Evolutionary conservation across 2,113 vertebrate genomes (phyloP).

Genomic region (Penelope pileata): DNA sequence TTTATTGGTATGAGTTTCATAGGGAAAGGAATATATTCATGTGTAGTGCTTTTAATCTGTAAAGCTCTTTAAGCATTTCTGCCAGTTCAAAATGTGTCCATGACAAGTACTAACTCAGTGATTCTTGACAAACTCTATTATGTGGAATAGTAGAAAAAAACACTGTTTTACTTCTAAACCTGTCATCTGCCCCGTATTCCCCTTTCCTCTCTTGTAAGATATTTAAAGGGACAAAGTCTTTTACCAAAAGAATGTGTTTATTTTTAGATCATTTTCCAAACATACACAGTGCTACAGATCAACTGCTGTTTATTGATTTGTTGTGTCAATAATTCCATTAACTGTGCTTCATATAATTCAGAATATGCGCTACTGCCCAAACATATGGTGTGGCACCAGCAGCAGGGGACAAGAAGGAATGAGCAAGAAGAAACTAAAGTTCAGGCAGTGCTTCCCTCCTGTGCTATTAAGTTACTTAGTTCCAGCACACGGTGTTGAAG

Average conservation of each 20-base stretch:
- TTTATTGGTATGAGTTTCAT: background rate
- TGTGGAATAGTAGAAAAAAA: background rate
- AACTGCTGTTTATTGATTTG: conserved; percentile 69
- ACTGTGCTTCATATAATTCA: conserved; percentile 50
- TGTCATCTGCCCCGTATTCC: background rate
- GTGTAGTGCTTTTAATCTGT: background rate
- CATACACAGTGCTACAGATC: background rate
- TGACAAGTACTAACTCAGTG: background rate
- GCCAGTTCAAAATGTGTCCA: background rate
- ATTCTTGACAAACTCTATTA: background rate
- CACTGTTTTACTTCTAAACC: background rate
- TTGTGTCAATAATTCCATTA: conserved; percentile 65
- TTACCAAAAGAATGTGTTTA: conserved; percentile 44
- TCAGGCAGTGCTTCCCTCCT: conserved; percentile 28
- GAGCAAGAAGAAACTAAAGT: conserved; percentile 50
- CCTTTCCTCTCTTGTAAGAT: background rate
- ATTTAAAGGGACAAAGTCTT: conserved; percentile 17
- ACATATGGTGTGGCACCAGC: conserved; percentile 37
- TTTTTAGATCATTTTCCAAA: conserved; percentile 67
- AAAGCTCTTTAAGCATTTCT: background rate
- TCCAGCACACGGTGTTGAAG: background rate
- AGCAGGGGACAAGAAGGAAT: conserved; percentile 45
- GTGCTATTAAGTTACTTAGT: conserved; percentile 57
- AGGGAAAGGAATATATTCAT: background rate
- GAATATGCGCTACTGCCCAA: conserved; percentile 47